Conservation (phyloP, 2,797 vertebrate species). For the Aplochiton taeniatus region DNA sequence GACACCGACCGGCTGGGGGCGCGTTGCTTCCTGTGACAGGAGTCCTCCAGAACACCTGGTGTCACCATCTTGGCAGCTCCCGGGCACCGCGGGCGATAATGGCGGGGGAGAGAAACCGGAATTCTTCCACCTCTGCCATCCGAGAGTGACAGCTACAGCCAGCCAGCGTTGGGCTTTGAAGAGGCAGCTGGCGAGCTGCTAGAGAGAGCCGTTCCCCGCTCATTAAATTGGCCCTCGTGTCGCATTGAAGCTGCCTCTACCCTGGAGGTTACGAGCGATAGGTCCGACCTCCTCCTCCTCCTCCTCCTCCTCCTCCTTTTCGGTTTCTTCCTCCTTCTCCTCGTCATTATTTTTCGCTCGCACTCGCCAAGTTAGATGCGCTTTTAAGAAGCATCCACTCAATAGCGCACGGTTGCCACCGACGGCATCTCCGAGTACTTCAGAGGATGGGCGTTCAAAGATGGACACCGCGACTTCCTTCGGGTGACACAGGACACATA, state of each 20-base stretch:
- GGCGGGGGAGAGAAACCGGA: constrained; percentile 62
- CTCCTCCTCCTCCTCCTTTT: constrained; percentile 20
- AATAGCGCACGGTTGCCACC: constrained; percentile 1
- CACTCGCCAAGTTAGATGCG: constrained; percentile 32
- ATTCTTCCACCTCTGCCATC: constrained; percentile 57
- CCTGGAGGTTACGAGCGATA: constrained; percentile 44
- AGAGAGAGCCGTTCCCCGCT: constrained; percentile 51
- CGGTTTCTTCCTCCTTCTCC: constrained; percentile 20
- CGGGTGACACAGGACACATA: too few species aligned
- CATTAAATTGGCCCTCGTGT: constrained; percentile 69
- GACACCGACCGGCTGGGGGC: too few species aligned
- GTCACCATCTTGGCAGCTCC: constrained; percentile 61
- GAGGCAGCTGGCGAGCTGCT: constrained; percentile 54
- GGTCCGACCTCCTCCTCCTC: constrained; percentile 50
- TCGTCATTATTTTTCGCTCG: constrained; percentile 39
- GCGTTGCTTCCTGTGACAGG: constrained; percentile 55
- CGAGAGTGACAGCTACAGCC: constrained; percentile 56
- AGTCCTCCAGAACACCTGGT: constrained; percentile 48
- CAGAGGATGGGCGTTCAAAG: background rate
- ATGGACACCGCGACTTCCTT: constrained; percentile 14
- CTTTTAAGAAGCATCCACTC: constrained; percentile 30
- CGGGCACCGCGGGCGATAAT: constrained; percentile 59
- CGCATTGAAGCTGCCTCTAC: constrained; percentile 49
- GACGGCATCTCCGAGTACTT: constrained; percentile 29
- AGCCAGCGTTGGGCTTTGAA: constrained; percentile 47